Evolutionary conservation across 2,888 invertebrate species (phyloP), one percentile per base, ranked within the genome.

Genomic region (Agrochola circellaris): DNA sequence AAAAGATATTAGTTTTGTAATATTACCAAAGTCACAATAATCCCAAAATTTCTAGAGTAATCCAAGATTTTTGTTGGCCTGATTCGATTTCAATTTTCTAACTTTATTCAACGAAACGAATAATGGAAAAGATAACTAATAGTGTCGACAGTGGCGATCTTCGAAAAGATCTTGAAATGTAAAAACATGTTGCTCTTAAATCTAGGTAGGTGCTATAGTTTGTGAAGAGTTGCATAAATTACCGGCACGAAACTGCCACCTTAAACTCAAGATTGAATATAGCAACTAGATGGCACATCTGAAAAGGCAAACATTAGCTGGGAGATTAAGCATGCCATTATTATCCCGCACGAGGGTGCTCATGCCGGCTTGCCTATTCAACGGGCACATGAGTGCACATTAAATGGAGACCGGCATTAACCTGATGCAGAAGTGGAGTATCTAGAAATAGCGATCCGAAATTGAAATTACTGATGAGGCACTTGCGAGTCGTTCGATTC

Each of bases 261-360:
- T 54, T n/a, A 69, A 76, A 62, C 34, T 70, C n/a, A 66, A 81
- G 82, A 76, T 45, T 11, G 30, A 76, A 72, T 69, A 75, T 38
- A 34, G 72, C 61, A 67, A 26, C 38, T 66, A 66, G 61, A 72
- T 70, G 58, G 82, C 66, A 34, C 34, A 80, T 62, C 58, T 73
- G 72, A 62, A 77, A 48, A 73, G 64, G 77, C 77, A 83, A 83
- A 83, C 62, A 81, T 80, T 73, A 73, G 54, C 72, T 54, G 17
- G 34, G 68, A 61, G 75, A 84, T 84, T 81, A 84, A 84, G 82
- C 58, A 30, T 67, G 38, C 81, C 84, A 81, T 81, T 85, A 82
- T 70, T 76, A 83, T 73, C n/a, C 61, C 30, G n/a, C 66, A 58
- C 20, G 15, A 84, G 76, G 51, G 76, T 67, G 13, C 82, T 73